Evolutionary conservation across 2,797 vertebrate genomes (phyloP), one percentile per base, ranked within the genome.

Genomic region (Ctenopoma kingsleyae): DNA sequence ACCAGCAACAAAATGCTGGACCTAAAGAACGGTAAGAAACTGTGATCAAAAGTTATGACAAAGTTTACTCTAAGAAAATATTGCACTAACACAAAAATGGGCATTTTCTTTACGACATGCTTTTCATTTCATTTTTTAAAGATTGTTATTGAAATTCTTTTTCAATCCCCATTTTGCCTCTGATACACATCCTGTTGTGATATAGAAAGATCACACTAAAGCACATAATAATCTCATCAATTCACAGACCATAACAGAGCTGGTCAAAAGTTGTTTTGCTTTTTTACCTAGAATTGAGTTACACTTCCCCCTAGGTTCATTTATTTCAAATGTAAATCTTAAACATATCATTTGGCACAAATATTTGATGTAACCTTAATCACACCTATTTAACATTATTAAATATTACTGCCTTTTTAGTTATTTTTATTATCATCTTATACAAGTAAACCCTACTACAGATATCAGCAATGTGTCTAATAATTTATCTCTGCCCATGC

Each of bases 21-120:
- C 66, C 80, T 74, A 89, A 84, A 79, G 36, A 63, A 88, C 20
- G 36, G 80, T 71, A 81, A 83, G 48, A 87, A 90, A 88, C 55
- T 69, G 77, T 81, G 79, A 76, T 88, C 72, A 81, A 88, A 89
- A 67, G 65, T 63, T 66, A 85, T 86, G 76, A 76, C 76, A 80
- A 74, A 78, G 51, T 43, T 73, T 58, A 67, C 30, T 54, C 67
- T 53, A 74, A 78, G 30, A 91, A 90, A 90, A 91, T 94, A 95
- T 94, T 94, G 94, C 94, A 94, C 83, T 88, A 91, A 90, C 76
- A 87, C 78, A 87, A 86, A 89, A 85, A 82, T 84, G 75, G 68
- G 56, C 68, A 71, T 83, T 69, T 80, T 87, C 47, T 75, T 81
- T 58, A 88, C 77, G 78, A 78, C 84, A 90, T 91, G 88, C 84